Percentiles rank a stretch among this genome's conserved stretches.
Conservation (phyloP, 2,113 vertebrate species). For the Hydropotes inermis region DNA sequence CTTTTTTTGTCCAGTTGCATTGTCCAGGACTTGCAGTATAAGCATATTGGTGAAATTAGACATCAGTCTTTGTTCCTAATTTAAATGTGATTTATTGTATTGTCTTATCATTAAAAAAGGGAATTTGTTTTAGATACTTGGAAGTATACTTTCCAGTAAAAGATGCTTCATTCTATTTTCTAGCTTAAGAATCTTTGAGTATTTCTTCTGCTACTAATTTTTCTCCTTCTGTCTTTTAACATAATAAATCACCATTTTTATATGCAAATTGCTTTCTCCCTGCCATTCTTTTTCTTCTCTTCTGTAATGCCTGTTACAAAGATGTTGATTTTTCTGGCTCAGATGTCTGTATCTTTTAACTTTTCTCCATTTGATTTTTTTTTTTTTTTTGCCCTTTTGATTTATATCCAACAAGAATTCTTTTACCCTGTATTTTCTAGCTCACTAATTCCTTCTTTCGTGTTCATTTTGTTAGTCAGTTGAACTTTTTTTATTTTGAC, state of each 20-base stretch:
- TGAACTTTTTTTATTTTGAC: neutral
- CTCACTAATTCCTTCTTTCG: neutral
- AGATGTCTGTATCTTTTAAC: neutral
- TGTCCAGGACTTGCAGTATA: neutral
- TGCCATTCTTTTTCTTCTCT: neutral
- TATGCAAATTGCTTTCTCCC: neutral
- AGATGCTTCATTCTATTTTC: neutral
- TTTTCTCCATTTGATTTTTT: neutral
- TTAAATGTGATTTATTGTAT: neutral
- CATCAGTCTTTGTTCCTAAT: neutral
- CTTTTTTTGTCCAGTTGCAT: neutral
- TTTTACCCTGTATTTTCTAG: neutral
- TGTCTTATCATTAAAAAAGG: neutral
- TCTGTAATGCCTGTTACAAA: neutral
- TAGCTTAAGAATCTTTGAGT: neutral
- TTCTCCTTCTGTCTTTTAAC: neutral
- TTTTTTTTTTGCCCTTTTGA: neutral
- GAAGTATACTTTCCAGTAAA: neutral
- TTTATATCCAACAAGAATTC: neutral
- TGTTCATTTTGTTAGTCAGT: neutral
- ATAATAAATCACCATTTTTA: neutral
- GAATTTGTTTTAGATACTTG: neutral
- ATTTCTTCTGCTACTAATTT: neutral
- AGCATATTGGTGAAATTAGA: neutral
- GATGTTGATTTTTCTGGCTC: neutral